These are phyloP conservation scores for Syngnathus typhle DNA, from an alignment of 2,113 vertebrate species.

Conservation along the genomic window DNA sequence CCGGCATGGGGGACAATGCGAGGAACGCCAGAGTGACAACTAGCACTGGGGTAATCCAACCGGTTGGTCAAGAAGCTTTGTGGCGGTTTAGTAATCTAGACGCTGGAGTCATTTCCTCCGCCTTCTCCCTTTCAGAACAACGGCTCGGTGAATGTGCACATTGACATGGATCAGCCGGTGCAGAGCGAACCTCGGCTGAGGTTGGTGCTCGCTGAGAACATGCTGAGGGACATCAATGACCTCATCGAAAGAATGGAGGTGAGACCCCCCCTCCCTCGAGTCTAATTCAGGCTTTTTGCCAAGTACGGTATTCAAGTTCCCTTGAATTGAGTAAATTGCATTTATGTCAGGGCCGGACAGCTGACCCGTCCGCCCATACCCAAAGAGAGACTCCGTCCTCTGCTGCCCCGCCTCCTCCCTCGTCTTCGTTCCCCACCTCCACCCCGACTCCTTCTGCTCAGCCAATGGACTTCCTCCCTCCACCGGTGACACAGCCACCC, in stretches of 20 bases:
- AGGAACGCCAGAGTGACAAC: conserved; percentile 71
- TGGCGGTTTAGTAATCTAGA: too few relatives aligned
- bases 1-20: conserved; percentile 72
- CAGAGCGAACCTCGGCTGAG: conserved; percentile 86
- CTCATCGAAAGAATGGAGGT: conserved; percentile 83
- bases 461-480: conserved; percentile 73
- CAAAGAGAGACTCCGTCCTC: conserved; percentile 47
- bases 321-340: not conserved
- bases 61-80: too few relatives aligned
- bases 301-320: not conserved
- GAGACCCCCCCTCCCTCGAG: not conserved
- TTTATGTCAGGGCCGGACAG: conserved; percentile 47
- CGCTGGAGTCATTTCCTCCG: not conserved
- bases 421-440: conserved; percentile 64
- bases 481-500: conserved; percentile 60
- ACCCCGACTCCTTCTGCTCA: conserved; percentile 68
- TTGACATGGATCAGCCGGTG: conserved; percentile 81
- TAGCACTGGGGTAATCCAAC: conserved; percentile 65
- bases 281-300: not conserved
- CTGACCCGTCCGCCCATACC: conserved; percentile 51
- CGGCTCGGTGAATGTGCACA: conserved; percentile 84
- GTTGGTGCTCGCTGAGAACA: conserved; percentile 82
- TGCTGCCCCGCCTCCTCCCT: conserved; percentile 41
- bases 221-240: conserved; percentile 80
- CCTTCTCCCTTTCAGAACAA: conserved; percentile 61